A percentile compares a stretch with the other conserved stretches of the same genome.
phyloP scores from a whole-genome alignment of 2,888 invertebrate species.

The Eristalinus sepulchralis region DNA sequence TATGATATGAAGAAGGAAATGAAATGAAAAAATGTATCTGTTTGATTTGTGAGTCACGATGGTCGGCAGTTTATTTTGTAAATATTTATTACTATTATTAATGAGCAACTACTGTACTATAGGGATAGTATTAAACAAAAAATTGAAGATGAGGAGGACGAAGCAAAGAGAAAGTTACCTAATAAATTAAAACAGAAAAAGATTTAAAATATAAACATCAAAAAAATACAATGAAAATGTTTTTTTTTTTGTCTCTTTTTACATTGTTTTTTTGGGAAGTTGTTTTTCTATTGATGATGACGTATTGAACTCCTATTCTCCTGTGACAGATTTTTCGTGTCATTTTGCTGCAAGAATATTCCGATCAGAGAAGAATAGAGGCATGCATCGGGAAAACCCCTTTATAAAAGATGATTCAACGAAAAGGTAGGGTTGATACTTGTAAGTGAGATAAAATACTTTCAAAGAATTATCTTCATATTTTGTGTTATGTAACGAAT shows the following conservation, averaged over 20 bases:
- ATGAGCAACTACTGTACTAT: conserved; percentile 49
- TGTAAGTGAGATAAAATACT: too few species aligned
- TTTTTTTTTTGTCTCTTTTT: background rate
- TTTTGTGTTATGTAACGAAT: too few species aligned
- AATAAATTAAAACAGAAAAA: conserved; percentile 57
- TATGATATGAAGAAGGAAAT: conserved; percentile 32
- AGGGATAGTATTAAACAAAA: conserved; percentile 62
- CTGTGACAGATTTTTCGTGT: background rate
- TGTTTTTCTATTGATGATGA: background rate
- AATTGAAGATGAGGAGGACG: conserved; percentile 18
- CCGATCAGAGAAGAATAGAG: too few species aligned
- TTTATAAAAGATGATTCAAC: too few species aligned
- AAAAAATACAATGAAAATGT: conserved; percentile 40
- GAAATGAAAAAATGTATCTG: conserved; percentile 23
- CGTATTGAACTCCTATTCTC: background rate
- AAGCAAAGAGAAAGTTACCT: conserved; percentile 69
- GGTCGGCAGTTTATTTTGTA: conserved; percentile 53
- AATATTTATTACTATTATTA: conserved; percentile 54
- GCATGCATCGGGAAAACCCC: too few species aligned
- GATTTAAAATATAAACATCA: conserved; percentile 37
- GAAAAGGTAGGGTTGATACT: too few species aligned
- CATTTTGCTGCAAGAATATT: background rate
- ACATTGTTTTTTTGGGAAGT: background rate
- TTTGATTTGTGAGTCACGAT: conserved; percentile 45
- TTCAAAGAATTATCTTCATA: too few species aligned